Conservation (phyloP, 2,888 invertebrate genomes). For the Mimachlamys varia region DNA sequence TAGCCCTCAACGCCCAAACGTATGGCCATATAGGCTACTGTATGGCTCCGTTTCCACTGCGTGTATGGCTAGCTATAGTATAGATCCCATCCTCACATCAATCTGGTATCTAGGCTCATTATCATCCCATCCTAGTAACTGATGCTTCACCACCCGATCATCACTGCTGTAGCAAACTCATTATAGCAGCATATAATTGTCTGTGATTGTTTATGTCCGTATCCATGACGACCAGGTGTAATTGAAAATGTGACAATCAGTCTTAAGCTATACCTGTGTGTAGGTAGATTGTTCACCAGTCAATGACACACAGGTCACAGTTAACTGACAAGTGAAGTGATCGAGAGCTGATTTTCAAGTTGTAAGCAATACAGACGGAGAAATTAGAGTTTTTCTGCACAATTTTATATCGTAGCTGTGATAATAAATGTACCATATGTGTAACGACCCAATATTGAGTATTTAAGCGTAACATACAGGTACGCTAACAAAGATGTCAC, state of each 20-base stretch:
- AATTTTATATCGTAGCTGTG: not conserved
- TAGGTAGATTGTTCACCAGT: not conserved
- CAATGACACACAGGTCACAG: not conserved
- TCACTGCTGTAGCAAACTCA: conserved; percentile 7
- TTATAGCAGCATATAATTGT: not conserved
- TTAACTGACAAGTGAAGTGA: not conserved
- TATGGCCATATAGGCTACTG: conserved; percentile 26
- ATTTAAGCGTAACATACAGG: not conserved
- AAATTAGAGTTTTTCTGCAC: not conserved
- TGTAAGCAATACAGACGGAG: not conserved
- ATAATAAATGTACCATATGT: not conserved
- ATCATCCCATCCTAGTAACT: not conserved
- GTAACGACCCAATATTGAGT: not conserved
- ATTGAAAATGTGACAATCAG: conserved; percentile 31
- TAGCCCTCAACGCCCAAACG: not conserved
- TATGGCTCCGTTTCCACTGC: not conserved
- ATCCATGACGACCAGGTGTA: conserved; percentile 8
- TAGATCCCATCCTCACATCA: not conserved
- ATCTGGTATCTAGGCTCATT: not conserved
- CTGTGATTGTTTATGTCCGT: not conserved
- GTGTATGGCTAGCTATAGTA: not conserved
- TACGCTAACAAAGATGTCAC: not conserved
- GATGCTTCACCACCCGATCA: not conserved
- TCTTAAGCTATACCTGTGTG: not conserved
- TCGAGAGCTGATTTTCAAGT: not conserved